Base-by-base conservation (phyloP, 92 coral and sea anemone genomes). In the Epizoanthus illoricatus region DNA sequence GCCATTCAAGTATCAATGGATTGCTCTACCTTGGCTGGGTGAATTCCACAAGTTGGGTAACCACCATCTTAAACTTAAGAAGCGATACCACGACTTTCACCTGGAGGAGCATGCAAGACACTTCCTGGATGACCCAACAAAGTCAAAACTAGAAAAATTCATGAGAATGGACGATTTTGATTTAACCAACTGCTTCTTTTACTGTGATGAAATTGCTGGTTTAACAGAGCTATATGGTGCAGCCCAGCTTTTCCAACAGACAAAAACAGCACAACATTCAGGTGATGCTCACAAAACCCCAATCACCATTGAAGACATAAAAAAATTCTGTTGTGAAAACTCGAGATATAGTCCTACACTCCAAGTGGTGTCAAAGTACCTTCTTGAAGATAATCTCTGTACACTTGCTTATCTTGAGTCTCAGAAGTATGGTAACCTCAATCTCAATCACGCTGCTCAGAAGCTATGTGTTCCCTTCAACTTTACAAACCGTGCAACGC, bases 1-100 rank as follows among this genome's bases (percentile, higher is more conserved):
- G 24, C 69, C 81, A 75, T 75, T 75, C 81, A 75, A 75, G 19
- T 75, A 75, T 36, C 81, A 75, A 43, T 75, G 81, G 81, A 75
- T 75, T 20, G 41, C 81, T 8, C 57, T 75, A 47, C 81, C 81
- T 8, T 75, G 81, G 81, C 13, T 75, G 9, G 81, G 81, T n/a
- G 69, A 75, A n/a, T 75, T 75, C 33, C 81, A 75, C 81, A 75
- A 75, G 42, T 40, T 54, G 12, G 62, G 62, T 17, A 75, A 75
- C 39, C 69, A 54, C 19, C 81, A 75, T 21, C 60, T 57, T 63
- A 39, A 66, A 9, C 62, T 75, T 4, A 63, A 54, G 69, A 75
- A 75, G 17, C 21, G 81, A 20, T 57, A 75, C 24, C 24, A 56
- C 10, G 81, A 75, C 5, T 75, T 75, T 42, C 81, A 75, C 17